Base-by-base conservation (phyloP, 2,888 invertebrate genomes). In the Pediacus dermestoides region DNA sequence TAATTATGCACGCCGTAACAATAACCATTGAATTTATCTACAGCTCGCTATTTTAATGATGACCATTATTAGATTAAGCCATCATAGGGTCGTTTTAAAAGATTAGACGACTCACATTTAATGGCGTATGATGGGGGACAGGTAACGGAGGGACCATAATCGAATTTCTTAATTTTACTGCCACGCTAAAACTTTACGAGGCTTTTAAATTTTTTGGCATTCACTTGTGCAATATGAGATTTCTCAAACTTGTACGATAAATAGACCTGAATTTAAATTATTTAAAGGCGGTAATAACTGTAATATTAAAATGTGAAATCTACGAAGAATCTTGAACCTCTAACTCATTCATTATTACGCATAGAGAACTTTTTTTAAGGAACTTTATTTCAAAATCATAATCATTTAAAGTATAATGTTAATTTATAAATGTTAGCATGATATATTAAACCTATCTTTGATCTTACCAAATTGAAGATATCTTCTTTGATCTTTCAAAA, bases 41-140 rank as follows among this genome's bases (percentile, higher is more conserved):
- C 46, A 49, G 53, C 50, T 51, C 50, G 53, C 55, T 48, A 48
- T 59, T 60, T 59, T 59, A 57, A 59, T 59, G 57, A 61, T 59
- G 61, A 61, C 56, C 58, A 45, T 60, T 60, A 61, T 61, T 61
- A 58, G 61, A 61, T 61, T 60, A 58, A 55, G 49, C 54, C 58
- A 47, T 61, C 56, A 57, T 51, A 48, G 55, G 51, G 52, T 48
- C 55, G 60, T 52, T 61, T 58, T 55, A 54, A 59, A 58, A 59
- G 58, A 61, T 60, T 58, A 57, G 53, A 48, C 54, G 50, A 44
- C 44, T 43, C 40, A 23, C 23, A 40, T 30, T 53, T 55, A 55
- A 56, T 52, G 50, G 49, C 48, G 41, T 46, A 50, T 45, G 54
- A 57, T 56, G 57, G 48, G 48, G 44, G 45, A 52, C 60, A 60